Evolutionary conservation across 2,113 vertebrate species (phyloP), one percentile per base, ranked within the genome.

Genomic region (Cebidichthys violaceus): DNA sequence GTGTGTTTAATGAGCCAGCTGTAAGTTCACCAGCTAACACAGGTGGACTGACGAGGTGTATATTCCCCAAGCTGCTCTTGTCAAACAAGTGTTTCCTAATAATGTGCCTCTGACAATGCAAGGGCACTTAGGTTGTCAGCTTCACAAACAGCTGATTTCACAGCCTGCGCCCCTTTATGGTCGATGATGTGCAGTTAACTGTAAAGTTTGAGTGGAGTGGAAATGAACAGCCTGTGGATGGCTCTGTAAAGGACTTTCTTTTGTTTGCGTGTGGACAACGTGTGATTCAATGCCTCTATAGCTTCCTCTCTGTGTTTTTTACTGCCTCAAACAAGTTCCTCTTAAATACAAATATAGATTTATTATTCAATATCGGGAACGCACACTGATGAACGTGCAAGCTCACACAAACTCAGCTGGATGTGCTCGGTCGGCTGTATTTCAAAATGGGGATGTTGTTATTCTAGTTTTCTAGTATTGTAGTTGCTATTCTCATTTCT

Each of bases 1-100:
- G 41, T 52, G 35, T 55, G 80, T 61, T 66, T 65, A 37, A 59
- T 64, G 74, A 76, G 57, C 29, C 1, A 1, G 18, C 60, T n/a
- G 31, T 37, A 68, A 64, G 39, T 67, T 43, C 13, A 15, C 14
- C 64, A 45, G n/a, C 64, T 64, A 22, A 55, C 41, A 61, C 22
- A 70, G 45, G 35, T 79, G 84, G 74, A 24, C 27, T 57, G 50
- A 66, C 9, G 1, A 75, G 20, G 55, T n/a, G 60, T 55, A 31
- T 15, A 20, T 31, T 71, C 15, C 20, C 8, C 65, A 71, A 45
- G 57, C 60, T 74, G 68, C 31, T 57, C 11, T 41, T 43, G 37
- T 45, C 37, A 70, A 47, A 67, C 50, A 62, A 81, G 18, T 52
- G 6, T 45, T 54, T 27, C 27, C 41, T 35, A 14, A 61, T 17